Conservation (phyloP, 2,797 vertebrate species). For the Fundulus diaphanus region DNA sequence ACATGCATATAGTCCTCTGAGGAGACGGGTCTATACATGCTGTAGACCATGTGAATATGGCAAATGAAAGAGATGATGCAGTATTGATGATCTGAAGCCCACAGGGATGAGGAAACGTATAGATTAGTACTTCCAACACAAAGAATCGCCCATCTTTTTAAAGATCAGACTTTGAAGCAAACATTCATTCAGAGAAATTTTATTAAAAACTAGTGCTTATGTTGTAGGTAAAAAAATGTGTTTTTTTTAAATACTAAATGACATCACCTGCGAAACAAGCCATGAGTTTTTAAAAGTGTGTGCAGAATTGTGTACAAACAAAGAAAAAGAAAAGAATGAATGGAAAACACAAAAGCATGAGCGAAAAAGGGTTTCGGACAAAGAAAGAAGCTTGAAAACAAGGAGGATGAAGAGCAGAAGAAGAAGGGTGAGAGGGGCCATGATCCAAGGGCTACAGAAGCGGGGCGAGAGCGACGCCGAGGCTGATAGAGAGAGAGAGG, state of each 20-base stretch:
- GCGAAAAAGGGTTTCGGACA: conserved; percentile 44
- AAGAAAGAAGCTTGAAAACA: conserved; percentile 60
- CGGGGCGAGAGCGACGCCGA: conserved; percentile 58
- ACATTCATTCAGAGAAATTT: conserved; percentile 25
- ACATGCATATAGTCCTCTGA: conserved; percentile 52
- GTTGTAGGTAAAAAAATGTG: background rate
- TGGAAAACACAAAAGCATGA: conserved; percentile 19
- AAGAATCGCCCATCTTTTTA: conserved; percentile 52
- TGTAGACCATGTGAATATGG: conserved; percentile 53
- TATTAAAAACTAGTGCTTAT: background rate
- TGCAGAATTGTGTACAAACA: conserved; percentile 24
- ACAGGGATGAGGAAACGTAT: conserved; percentile 62
- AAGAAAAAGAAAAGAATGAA: conserved; percentile 25
- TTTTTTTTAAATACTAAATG: background rate
- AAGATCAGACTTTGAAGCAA: conserved; percentile 36
- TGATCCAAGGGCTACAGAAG: conserved; percentile 61
- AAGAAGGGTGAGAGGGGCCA: conserved; percentile 61
- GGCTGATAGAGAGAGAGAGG: conserved; percentile 55
- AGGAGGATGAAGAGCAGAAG: conserved; percentile 28
- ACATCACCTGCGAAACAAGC: background rate
- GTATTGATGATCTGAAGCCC: conserved; percentile 69
- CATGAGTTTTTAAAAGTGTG: conserved; percentile 21
- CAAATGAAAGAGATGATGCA: conserved; percentile 66
- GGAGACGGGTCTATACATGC: conserved; percentile 52
- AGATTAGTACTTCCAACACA: conserved; percentile 67